Percentiles rank a stretch among this genome's conserved stretches.
Evolutionary conservation across 2,797 vertebrate genomes (phyloP).

Genomic region (Hippopotamyrus pictus): DNA sequence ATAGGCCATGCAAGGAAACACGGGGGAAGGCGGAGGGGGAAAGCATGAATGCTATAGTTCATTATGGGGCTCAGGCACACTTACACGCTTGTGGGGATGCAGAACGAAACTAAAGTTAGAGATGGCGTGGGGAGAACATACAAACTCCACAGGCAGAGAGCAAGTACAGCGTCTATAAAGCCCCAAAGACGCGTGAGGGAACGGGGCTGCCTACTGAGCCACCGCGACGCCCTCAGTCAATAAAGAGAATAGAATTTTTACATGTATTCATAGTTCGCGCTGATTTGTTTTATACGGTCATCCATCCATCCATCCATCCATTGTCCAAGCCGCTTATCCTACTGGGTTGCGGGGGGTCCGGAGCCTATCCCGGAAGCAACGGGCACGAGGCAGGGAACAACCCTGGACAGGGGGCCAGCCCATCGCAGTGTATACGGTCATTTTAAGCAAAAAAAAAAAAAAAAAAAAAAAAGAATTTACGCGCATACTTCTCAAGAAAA

Average conservation of each 20-base stretch:
- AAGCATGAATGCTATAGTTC: background rate
- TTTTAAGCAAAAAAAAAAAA: background rate
- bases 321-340: too few relatives aligned
- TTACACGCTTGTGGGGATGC: background rate
- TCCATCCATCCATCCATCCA: too few relatives aligned
- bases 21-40: background rate
- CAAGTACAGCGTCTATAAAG: background rate
- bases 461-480: too few relatives aligned
- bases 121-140: background rate
- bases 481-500: background rate
- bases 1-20: background rate
- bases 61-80: background rate
- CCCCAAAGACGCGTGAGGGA: background rate
- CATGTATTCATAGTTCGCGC: background rate
- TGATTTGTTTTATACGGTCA: background rate
- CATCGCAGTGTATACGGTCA: too few relatives aligned
- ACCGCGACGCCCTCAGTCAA: background rate
- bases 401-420: too few relatives aligned
- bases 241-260: background rate
- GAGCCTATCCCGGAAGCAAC: too few relatives aligned
- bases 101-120: background rate
- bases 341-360: too few relatives aligned
- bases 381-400: too few relatives aligned
- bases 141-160: background rate
- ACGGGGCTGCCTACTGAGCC: background rate